Conservation (phyloP, 30 jellyfish, hydroid and myxozoan species). For the Catostylus mosaicus region DNA sequence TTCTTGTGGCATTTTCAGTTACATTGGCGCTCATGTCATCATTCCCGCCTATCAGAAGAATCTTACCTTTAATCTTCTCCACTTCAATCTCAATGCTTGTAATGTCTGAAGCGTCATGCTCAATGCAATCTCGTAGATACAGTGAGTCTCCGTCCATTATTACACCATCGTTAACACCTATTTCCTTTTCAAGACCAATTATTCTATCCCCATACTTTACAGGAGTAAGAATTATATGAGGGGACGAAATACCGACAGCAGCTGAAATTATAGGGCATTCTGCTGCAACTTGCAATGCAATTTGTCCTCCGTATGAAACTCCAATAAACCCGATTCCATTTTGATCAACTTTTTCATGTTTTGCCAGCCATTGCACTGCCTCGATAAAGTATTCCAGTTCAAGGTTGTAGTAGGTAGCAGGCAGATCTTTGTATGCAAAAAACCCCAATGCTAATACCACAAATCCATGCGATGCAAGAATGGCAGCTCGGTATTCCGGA, state of each 20-base stretch:
- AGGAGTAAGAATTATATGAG: background rate
- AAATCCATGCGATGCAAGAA: constrained; percentile 83
- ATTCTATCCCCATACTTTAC: constrained; percentile 18
- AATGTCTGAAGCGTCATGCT: background rate
- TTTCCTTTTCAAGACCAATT: constrained; percentile 5
- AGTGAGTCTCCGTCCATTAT: constrained; percentile 12
- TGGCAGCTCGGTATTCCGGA: constrained; percentile 66
- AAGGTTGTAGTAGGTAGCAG: constrained; percentile 4
- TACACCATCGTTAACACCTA: background rate
- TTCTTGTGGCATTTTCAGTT: background rate
- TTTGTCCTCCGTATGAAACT: constrained; percentile 61
- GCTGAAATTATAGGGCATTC: constrained; percentile 40
- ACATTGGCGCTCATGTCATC: constrained; percentile 20
- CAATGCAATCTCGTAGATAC: background rate
- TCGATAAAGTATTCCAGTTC: constrained; percentile 63
- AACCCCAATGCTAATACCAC: constrained; percentile 77
- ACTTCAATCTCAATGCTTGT: constrained; percentile 22
- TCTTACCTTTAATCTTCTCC: constrained; percentile 43
- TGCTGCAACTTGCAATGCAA: constrained; percentile 53
- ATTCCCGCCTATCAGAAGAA: constrained; percentile 36
- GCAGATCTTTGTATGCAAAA: constrained; percentile 74
- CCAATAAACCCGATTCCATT: constrained; percentile 66
- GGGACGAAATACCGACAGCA: constrained; percentile 43
- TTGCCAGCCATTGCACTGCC: constrained; percentile 65
- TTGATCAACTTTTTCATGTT: constrained; percentile 30